Conservation (phyloP, 2,113 vertebrate species). For the Myrmecophaga tridactyla region DNA sequence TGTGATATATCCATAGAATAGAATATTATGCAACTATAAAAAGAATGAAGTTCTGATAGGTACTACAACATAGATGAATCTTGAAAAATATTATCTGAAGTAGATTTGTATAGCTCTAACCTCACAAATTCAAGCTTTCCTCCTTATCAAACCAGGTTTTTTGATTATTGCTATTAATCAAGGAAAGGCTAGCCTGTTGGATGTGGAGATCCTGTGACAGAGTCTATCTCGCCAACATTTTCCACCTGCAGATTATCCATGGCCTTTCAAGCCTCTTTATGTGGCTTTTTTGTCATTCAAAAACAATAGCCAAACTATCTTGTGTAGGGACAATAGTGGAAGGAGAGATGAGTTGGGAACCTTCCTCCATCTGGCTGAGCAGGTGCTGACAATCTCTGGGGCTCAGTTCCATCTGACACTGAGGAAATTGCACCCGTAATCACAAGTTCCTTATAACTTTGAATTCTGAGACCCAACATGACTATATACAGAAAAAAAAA, state of each 20-base stretch:
- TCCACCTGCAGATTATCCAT: too few species aligned
- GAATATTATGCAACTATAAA: not conserved
- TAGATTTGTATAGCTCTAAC: not conserved
- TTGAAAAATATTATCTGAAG: not conserved
- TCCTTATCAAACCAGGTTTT: not conserved
- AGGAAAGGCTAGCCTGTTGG: too few species aligned
- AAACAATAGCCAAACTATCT: not conserved
- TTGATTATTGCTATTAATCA: not conserved
- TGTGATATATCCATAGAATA: too few species aligned
- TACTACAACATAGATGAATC: too few species aligned
- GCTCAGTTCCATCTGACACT: not conserved
- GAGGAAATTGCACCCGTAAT: accelerated
- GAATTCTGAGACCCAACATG: not conserved
- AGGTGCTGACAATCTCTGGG: too few species aligned
- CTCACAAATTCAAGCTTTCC: not conserved
- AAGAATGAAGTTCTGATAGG: too few species aligned
- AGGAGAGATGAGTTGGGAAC: not conserved
- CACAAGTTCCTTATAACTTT: not conserved
- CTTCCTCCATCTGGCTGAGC: too few species aligned
- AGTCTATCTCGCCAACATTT: accelerated
- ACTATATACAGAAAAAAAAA: not conserved
- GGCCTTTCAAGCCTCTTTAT: too few species aligned
- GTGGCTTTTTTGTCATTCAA: accelerated
- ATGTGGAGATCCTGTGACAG: not conserved
- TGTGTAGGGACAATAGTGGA: accelerated